A percentile compares a stretch with the other conserved stretches of the same genome.
These are phyloP conservation scores for Typhlichthys subterraneus DNA, from an alignment of 2,797 vertebrate species.

Conservation along the genomic window DNA sequence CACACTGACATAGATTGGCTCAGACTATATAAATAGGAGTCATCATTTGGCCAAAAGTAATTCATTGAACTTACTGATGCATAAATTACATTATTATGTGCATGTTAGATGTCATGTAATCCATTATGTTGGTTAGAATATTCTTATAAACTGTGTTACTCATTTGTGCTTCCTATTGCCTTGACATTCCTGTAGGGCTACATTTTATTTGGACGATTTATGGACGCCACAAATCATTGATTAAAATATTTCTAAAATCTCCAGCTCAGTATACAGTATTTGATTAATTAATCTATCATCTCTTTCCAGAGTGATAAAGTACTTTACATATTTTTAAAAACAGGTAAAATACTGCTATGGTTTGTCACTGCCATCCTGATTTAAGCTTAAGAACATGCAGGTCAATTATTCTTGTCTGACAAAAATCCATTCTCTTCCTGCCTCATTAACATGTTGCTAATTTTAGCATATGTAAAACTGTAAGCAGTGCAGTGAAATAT, in stretches of 20 bases:
- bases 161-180: conserved; percentile 2
- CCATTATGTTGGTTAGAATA: conserved; percentile 4
- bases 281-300: conserved; percentile 12
- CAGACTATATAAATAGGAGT: background rate
- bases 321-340: background rate
- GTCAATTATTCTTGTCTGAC: too few relatives aligned
- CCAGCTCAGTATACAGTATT: conserved; percentile 1
- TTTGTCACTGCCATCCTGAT: too few relatives aligned
- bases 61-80: conserved; percentile 4
- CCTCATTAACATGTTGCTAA: too few relatives aligned
- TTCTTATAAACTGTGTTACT: conserved; percentile 9
- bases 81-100: conserved; percentile 8
- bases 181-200: background rate
- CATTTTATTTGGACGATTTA: background rate
- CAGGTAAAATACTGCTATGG: background rate
- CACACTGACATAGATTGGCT: too few relatives aligned
- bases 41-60: conserved; percentile 4
- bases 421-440: too few relatives aligned
- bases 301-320: background rate
- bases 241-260: conserved; percentile 8
- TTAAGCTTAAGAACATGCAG: too few relatives aligned
- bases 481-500: too few relatives aligned
- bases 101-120: conserved; percentile 12
- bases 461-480: too few relatives aligned
- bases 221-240: background rate